Conservation (phyloP, 2,113 vertebrate species). For the Prietella phreatophila region DNA sequence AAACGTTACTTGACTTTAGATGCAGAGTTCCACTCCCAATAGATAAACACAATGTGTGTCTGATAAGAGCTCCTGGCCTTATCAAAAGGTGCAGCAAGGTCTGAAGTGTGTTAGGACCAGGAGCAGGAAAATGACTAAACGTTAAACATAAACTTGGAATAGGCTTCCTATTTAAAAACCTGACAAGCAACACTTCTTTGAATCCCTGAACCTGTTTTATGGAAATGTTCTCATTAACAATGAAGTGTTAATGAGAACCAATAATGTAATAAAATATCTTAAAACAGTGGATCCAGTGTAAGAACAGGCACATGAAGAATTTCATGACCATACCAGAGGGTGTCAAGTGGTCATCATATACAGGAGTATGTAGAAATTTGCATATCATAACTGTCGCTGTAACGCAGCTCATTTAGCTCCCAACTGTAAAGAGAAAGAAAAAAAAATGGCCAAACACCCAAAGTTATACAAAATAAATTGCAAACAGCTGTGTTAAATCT, state of each 20-base stretch:
- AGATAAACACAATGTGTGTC: conserved; percentile 7
- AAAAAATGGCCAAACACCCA: not conserved
- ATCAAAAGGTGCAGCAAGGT: not conserved
- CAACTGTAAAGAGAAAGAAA: conserved; percentile 23
- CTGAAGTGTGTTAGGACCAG: not conserved
- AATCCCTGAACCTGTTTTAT: not conserved
- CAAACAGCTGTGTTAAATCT: not conserved
- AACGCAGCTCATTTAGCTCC: not conserved
- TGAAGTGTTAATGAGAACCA: no score
- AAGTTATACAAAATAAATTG: not conserved
- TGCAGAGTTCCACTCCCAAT: not conserved
- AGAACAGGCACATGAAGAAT: not conserved
- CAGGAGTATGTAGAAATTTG: not conserved
- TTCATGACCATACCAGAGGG: not conserved
- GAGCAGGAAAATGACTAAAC: not conserved
- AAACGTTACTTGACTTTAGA: not conserved
- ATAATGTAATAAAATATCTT: not conserved
- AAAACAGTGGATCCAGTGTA: not conserved
- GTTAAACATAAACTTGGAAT: not conserved
- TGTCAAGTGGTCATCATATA: not conserved
- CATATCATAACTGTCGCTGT: not conserved
- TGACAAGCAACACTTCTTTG: not conserved
- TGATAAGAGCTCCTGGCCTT: not conserved
- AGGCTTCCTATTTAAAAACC: not conserved
- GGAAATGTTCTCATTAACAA: not conserved